Evolutionary conservation across 2,888 invertebrate species (phyloP).

Genomic region (Drosophila yooni): DNA sequence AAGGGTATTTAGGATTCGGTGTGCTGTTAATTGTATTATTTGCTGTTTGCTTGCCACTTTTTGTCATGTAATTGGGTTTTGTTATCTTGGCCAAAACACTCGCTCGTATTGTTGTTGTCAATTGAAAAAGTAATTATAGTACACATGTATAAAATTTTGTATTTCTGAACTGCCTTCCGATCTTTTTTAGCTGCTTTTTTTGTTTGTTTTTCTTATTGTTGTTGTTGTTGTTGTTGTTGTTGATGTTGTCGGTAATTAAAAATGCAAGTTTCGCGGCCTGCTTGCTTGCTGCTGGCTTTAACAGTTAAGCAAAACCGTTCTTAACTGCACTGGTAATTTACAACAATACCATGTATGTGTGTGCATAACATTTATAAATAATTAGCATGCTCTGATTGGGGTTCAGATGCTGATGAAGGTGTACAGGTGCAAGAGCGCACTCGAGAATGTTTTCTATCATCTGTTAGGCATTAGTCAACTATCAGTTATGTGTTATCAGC

Average conservation of each 20-base stretch:
- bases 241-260: constrained; percentile 24
- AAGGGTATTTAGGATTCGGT: not conserved
- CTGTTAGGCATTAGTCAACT: not conserved
- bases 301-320: constrained; percentile 31
- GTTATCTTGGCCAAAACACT: constrained; percentile 23
- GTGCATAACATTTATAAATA: constrained; percentile 18
- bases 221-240: not conserved
- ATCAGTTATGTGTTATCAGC: constrained; percentile 1
- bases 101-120: constrained; percentile 1
- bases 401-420: not conserved
- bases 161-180: not conserved
- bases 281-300: constrained; percentile 9
- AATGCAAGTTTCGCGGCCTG: constrained; percentile 34
- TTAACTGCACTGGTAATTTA: constrained; percentile 20
- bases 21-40: not conserved
- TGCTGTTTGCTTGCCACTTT: constrained; percentile 4
- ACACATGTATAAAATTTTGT: not conserved
- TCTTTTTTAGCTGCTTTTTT: constrained; percentile 1
- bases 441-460: not conserved
- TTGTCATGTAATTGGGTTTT: constrained; percentile 27
- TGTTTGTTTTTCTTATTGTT: constrained; percentile 6
- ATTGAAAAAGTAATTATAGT: constrained; percentile 28
- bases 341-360: not conserved
- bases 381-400: constrained; percentile 40
- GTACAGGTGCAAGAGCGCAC: not conserved